Base-by-base conservation (phyloP, 1,140 invertebrate genomes). In the Sycophila sp. region DNA sequence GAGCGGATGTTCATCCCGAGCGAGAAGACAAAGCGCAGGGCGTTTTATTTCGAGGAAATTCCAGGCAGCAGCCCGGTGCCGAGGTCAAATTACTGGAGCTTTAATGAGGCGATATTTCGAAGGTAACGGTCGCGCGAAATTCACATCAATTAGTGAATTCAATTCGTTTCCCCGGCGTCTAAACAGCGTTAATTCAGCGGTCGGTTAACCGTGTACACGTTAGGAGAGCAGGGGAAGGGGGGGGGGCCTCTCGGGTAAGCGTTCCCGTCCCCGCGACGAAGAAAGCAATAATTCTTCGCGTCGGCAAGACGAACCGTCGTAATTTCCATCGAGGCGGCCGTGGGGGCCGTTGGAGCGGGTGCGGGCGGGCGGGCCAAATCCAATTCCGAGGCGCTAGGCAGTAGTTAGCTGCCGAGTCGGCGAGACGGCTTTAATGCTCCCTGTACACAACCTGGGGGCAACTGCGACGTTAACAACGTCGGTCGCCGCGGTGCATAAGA, bases 121-220 rank as follows among this genome's bases (percentile, higher is more conserved):
- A 47, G 17, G 24, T 47, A 47, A 22, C 8, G 24, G 42, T 47
- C 42, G 19, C 42, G 42, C 42, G 51, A 55, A 17, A 17, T 55
- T 15, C 13, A 17, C 24, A 36, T 45, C 38, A 60, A 60, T 60
- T 45, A 60, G 26, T 24, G 58, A 30, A 45, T 60, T 60, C 32
- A 60, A 60, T 60, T 38, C 15, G 22, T 26, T 17, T 32, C 32
- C 51, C 10, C n/a, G n/a, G n/a, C n/a, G 22, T 24, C 47, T 70
- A 80, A 77, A 78, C 38, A 68, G 32, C 11, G 47, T 15, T 22
- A 22, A 13, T 66, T 53, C 34, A 26, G 69, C 63, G 73, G 69
- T 72, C 72, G 49, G 69, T 75, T 75, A 76, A 75, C n/a, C 56
- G 66, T n/a, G n/a, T n/a, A n/a, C n/a, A n/a, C n/a, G n/a, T n/a